These are phyloP conservation scores for Melanotaenia maccullochi DNA, from an alignment of 2,797 vertebrate species.

Conservation along the genomic window DNA sequence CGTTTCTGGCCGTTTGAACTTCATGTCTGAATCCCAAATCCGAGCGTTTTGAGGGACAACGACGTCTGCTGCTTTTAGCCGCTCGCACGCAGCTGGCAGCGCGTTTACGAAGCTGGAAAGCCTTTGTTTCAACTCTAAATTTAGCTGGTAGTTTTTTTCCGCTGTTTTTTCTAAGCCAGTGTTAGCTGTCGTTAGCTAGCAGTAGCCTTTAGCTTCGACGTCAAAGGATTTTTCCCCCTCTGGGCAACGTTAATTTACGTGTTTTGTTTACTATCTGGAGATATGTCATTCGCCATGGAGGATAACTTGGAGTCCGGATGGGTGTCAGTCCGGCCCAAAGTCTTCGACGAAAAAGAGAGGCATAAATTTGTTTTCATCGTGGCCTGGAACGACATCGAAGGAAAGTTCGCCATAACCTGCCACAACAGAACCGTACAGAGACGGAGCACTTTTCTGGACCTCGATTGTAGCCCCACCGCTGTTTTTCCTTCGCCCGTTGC, in stretches of 20 bases:
- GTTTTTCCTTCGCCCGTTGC: slow-evolving; percentile 20
- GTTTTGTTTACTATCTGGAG: slow-evolving; percentile 49
- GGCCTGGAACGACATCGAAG: slow-evolving; percentile 96
- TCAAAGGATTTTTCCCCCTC: neutral
- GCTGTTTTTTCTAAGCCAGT: slow-evolving; percentile 13
- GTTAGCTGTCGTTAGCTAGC: slow-evolving; percentile 34
- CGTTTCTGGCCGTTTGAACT: slow-evolving; percentile 24
- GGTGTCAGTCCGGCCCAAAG: slow-evolving; percentile 94
- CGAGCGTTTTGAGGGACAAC: slow-evolving; percentile 19
- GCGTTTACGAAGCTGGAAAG: slow-evolving; percentile 53
- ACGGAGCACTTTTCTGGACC: slow-evolving; percentile 83
- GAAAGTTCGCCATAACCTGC: slow-evolving; percentile 96
- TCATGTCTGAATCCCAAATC: slow-evolving; percentile 22
- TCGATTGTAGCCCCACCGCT: slow-evolving; percentile 39
- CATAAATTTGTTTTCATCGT: slow-evolving; percentile 96
- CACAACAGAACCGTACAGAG: slow-evolving; percentile 94
- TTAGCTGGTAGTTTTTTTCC: slow-evolving; percentile 2
- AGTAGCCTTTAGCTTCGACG: slow-evolving; percentile 42
- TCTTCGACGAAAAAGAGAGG: slow-evolving; percentile 92
- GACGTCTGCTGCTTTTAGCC: slow-evolving; percentile 24
- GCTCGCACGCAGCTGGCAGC: slow-evolving; percentile 38
- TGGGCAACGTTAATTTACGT: slow-evolving; percentile 21
- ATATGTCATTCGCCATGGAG: slow-evolving; percentile 93
- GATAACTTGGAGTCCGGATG: slow-evolving; percentile 94
- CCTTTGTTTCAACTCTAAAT: slow-evolving; percentile 52